Evolutionary conservation across 2,113 vertebrate species (phyloP), one percentile per base, ranked within the genome.

Genomic region (Ctenomys sociabilis): DNA sequence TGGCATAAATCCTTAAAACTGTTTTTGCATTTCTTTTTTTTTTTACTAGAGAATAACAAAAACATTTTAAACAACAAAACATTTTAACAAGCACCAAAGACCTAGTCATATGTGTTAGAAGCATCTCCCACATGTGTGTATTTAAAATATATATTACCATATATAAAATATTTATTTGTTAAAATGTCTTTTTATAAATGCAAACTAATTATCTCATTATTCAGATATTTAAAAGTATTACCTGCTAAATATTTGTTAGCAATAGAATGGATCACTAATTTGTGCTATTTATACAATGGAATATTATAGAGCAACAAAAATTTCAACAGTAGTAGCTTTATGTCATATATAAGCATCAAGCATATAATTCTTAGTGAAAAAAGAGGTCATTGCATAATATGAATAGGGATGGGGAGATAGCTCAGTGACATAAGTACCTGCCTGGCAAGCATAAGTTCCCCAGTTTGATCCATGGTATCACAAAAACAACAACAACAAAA

Each of bases 341-440:
- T 4, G 24, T 26, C 35, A 84, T 68, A 8, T 21, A 72, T 68
- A 17, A 72, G 73, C 72, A 61, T 45, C 9, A 32, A 10, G 63
- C 63, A 91, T 49, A 88, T 8, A 85, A 75, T 93, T 85, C 54
- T 90, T 17, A 82, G 24, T 77, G 83, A 52, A 80, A 87, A 37
- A 2, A 0, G 16, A 93, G 72, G 22, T 45, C 77, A 72, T 59
- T 6, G 9, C 9, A 49, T 49, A 4, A 11, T 49, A 49, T 49
- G 49, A 49, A 11, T 1, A 49, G 49, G 49, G 49, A 49, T 11
- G 2, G 49, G 49, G 49, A 49, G 49, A 49, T 11, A 49, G 49
- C 49, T 10, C 49, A 49, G 49, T 49, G 49, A 49, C 49, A 49
- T 49, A 49, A 49, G 7, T 11, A 49, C 49, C 49, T 49, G 49